A percentile compares a stretch with the other conserved stretches of the same genome.
These are phyloP conservation scores for Sternarchorhynchus goeldii DNA, from an alignment of 2,797 vertebrate genomes.

Conservation along the genomic window DNA sequence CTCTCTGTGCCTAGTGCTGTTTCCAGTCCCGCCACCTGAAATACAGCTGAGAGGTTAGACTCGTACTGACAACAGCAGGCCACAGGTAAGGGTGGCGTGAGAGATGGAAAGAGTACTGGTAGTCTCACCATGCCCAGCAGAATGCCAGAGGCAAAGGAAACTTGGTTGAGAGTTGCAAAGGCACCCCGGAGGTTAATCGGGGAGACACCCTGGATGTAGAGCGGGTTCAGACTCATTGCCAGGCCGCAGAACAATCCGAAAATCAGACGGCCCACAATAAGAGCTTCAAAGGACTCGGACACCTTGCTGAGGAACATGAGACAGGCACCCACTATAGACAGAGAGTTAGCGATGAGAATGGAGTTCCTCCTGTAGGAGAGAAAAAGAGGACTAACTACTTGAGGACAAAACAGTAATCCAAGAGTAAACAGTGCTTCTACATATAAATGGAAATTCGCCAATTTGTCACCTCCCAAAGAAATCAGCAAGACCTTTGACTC, in stretches of 20 bases:
- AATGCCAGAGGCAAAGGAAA: conserved; percentile 75
- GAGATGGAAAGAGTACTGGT: conserved; percentile 15
- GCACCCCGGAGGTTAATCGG: conserved; percentile 76
- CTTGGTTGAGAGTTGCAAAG: conserved; percentile 80
- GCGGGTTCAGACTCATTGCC: conserved; percentile 78
- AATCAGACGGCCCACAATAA: conserved; percentile 75
- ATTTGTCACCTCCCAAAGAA: conserved; percentile 72
- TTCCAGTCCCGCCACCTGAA: conserved; percentile 77
- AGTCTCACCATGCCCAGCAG: conserved; percentile 77
- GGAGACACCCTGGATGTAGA: conserved; percentile 81
- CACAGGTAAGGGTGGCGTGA: conserved; percentile 13
- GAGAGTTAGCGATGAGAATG: conserved; percentile 75
- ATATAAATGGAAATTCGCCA: background rate
- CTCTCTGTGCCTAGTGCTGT: conserved; percentile 71
- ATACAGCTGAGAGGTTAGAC: conserved; percentile 6
- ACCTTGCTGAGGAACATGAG: conserved; percentile 76
- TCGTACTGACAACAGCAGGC: conserved; percentile 29
- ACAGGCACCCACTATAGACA: conserved; percentile 72
- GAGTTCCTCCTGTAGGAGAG: conserved; percentile 70
- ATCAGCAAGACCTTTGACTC: conserved; percentile 76
- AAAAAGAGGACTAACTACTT: background rate
- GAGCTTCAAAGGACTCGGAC: conserved; percentile 72
- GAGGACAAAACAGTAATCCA: no score
- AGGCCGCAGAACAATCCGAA: conserved; percentile 80
- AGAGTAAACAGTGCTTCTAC: no score